Evolutionary conservation across 1,140 invertebrate genomes (phyloP), one percentile per base, ranked within the genome.

Genomic region (Caenorhabditis latens): DNA sequence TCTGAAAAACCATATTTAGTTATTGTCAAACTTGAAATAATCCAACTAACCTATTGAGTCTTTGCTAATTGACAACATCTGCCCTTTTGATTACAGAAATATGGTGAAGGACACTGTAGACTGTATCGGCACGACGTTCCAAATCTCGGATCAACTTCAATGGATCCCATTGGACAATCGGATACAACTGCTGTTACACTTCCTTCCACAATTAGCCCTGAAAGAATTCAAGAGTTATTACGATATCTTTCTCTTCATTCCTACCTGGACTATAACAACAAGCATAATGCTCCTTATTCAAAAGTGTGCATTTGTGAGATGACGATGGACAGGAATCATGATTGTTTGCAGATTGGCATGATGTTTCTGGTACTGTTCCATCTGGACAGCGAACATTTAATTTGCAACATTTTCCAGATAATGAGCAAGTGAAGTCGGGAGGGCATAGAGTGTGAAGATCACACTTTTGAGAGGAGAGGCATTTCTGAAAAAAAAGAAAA

Each of bases 71-170:
- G 63, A 83, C 87, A 88, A 61, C 87, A 88, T 57, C 65, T 82
- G 6, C 87, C 87, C 43, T 55, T 24, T 13, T 84, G 63, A 79
- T 88, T 88, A 58, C 87, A 88, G 75, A 85, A 88, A 61, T 85
- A 88, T 16, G 87, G 87, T 5, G 83, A 71, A 21, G 87, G 87
- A 61, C 87, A 88, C 21, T 88, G 87, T 11, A 88, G 16, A 48
- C 83, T 85, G 61, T 88, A 88, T 48, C 83, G 83, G 21, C 87
- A 88, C 3, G 84, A 46, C 2, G 32, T 40, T 21, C 87, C 87
- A n/a, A 88, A 75, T 48, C 83, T 42, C 9, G 87, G 87, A 46
- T 71, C 43, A 61, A 88, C 87, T 61, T 88, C 87, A n/a, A 67
- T 61, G 6, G 63, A 57, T 50, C 84, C 87, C 40, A 43, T 53